Percentiles rank a stretch among this genome's conserved stretches.
Evolutionary conservation across 2,113 vertebrate genomes (phyloP).

Genomic region (Xenotilapia longispinis): DNA sequence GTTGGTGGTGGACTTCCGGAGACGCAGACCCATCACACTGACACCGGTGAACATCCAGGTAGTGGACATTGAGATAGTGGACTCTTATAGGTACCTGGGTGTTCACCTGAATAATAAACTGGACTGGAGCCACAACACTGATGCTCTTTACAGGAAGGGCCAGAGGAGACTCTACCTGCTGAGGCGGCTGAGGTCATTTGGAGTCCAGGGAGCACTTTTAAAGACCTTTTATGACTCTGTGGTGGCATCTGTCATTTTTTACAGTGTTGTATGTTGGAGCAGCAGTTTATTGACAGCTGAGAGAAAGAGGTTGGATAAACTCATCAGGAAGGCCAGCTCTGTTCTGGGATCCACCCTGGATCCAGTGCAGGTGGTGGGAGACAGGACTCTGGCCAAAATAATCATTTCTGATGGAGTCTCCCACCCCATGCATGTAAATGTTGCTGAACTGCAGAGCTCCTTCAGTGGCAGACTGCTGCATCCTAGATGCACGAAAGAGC

Average conservation of each 20-base stretch:
- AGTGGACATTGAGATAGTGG: neutral
- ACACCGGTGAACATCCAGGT: neutral
- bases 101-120: neutral
- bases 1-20: neutral
- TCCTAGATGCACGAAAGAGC: neutral
- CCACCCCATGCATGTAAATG: neutral
- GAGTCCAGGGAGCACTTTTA: neutral
- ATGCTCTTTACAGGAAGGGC: neutral
- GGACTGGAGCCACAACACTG: neutral
- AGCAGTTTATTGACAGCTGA: no score
- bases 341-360: neutral
- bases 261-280: no score
- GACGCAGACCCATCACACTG: neutral
- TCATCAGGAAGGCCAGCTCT: neutral
- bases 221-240: neutral
- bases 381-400: neutral
- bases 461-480: neutral
- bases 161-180: neutral
- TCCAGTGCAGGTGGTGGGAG: neutral
- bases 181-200: neutral
- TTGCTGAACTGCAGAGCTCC: neutral
- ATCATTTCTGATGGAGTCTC: neutral
- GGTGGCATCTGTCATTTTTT: no score
- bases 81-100: rapidly evolving
- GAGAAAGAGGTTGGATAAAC: no score